Base-by-base conservation (phyloP, 1,140 invertebrate genomes). In the Drosophila serrata region DNA sequence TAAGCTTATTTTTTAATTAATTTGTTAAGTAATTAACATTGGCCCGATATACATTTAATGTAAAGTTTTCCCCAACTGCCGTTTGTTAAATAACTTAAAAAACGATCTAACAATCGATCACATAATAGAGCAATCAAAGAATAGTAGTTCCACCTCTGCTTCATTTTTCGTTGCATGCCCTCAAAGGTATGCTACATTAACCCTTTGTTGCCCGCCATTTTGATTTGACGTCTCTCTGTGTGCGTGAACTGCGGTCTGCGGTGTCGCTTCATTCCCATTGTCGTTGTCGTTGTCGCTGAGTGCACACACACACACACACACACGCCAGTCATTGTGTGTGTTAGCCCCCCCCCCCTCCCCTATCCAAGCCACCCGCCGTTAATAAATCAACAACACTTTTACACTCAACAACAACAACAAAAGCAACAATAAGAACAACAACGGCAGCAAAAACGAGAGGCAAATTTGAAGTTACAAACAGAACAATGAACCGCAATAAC, bases 341-440 rank as follows among this genome's bases (percentile, higher is more conserved):
- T 55, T 56, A 57, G 69, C 51, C 40, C 48, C 63, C 67, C 31
- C 24, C 22, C 29, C 68, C 51, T 33, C 48, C 63, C 67, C 31
- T 4, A 27, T 35, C 68, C 15, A 48, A 35, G n/a, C 65, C 65
- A 37, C 42, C 62, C 63, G 75, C 78, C 82, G 82, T 86, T 86
- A 86, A 86, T 86, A 86, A 86, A 86, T 86, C 82, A 86, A 86
- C 82, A 82, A 86, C 82, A 86, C 79, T 78, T 85, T 85, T 86
- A 70, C 82, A 79, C 82, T 74, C 74, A 72, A 56, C 73, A 79
- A 61, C 63, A 69, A 33, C 56, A 69, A 76, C 68, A 65, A 33
- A 51, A 39, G 33, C 55, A 63, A n/a, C 42, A 45, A 22, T 12
- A 22, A 40, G 2, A 40, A 40, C 40, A 42, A 42, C 40, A 19